Evolutionary conservation across 2,113 vertebrate genomes (phyloP).

Genomic region (Protobothrops mucrosquamatus): DNA sequence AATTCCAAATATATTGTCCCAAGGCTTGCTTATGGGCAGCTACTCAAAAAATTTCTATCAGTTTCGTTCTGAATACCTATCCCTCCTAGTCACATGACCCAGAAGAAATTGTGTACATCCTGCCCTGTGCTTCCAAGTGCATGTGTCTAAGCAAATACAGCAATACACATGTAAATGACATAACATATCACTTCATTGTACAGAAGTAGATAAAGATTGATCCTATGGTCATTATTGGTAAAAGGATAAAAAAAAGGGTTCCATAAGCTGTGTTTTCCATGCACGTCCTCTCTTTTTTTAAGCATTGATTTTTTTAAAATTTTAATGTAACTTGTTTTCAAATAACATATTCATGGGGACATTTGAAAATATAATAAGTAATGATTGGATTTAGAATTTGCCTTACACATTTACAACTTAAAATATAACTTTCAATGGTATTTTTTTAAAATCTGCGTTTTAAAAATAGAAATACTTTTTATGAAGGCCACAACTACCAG

Average conservation of each 20-base stretch:
- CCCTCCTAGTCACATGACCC: background rate
- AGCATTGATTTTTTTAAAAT: background rate
- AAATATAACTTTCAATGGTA: background rate
- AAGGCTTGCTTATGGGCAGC: background rate
- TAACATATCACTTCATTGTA: background rate
- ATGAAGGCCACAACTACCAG: background rate
- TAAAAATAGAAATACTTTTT: background rate
- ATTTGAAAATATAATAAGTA: background rate
- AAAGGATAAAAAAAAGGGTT: background rate
- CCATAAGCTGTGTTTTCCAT: background rate
- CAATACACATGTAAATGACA: background rate
- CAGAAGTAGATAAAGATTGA: background rate
- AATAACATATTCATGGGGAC: background rate
- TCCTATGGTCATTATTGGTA: background rate
- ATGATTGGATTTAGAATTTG: accelerated
- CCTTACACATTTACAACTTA: background rate
- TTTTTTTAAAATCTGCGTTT: background rate
- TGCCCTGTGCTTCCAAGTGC: background rate
- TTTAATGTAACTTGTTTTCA: background rate
- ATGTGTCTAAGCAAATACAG: background rate
- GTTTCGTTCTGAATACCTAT: background rate
- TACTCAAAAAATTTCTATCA: background rate
- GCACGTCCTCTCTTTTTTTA: background rate
- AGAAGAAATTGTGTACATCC: background rate
- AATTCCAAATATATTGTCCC: background rate